These are phyloP conservation scores for Gobionotothen gibberifrons DNA, from an alignment of 2,797 vertebrate species.

Conservation along the genomic window DNA sequence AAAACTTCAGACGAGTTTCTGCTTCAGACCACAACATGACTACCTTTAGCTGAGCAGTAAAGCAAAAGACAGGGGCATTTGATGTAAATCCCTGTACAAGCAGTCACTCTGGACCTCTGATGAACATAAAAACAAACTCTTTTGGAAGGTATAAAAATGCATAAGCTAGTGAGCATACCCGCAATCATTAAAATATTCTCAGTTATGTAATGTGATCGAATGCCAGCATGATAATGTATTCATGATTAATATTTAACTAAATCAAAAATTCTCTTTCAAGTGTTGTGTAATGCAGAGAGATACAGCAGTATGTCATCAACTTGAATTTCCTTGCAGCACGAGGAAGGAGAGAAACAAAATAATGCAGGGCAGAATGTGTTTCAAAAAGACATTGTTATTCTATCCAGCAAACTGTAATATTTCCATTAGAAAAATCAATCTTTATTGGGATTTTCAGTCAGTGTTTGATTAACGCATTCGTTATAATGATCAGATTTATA, in stretches of 20 bases:
- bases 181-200: conserved; percentile 23
- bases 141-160: conserved; percentile 22
- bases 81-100: conserved; percentile 44
- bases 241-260: conserved; percentile 84
- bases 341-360: conserved; percentile 13
- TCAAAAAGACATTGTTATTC: conserved; percentile 41
- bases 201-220: conserved; percentile 66
- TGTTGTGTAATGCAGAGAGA: conserved; percentile 74
- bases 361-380: conserved; percentile 35
- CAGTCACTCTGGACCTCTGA: conserved; percentile 17
- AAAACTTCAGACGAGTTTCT: conserved; percentile 59
- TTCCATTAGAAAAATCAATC: conserved; percentile 37
- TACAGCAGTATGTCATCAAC: conserved; percentile 78
- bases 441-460: conserved; percentile 29
- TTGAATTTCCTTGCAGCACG: conserved; percentile 70
- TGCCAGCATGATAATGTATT: conserved; percentile 74
- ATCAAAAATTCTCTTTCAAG: conserved; percentile 86
- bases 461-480: conserved; percentile 50
- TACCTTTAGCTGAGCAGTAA: conserved; percentile 40
- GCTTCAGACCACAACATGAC: conserved; percentile 49
- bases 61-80: conserved; percentile 36
- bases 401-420: conserved; percentile 24
- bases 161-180: conserved; percentile 16
- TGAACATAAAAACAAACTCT: conserved; percentile 26
- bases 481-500: conserved; percentile 34